Conservation (phyloP, 2,888 invertebrate genomes). For the Perizoma affinitatum region DNA sequence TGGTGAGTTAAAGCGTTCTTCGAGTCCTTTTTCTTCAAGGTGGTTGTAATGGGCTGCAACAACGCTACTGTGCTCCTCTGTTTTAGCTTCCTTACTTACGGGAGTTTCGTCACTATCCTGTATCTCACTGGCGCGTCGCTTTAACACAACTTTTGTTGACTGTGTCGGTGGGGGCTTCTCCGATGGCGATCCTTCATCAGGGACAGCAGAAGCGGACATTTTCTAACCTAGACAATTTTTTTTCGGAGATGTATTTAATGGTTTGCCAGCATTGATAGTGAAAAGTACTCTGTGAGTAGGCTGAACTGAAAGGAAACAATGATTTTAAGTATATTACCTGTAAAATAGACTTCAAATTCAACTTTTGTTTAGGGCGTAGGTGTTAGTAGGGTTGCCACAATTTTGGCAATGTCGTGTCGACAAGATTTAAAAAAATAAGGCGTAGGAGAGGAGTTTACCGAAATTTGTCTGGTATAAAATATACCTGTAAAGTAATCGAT, state of each 20-base stretch:
- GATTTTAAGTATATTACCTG: too few species aligned
- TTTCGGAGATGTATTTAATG: neutral
- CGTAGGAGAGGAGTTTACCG: too few species aligned
- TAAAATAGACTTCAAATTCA: too few species aligned
- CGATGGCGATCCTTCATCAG: constrained; percentile 26
- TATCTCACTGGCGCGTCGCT: constrained; percentile 20
- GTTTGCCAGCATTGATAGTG: neutral
- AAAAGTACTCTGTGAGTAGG: neutral
- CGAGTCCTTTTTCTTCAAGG: constrained; percentile 91
- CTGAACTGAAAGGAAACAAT: constrained; percentile 6
- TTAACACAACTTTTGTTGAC: constrained; percentile 10
- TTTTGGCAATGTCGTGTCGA: too few species aligned
- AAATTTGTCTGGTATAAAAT: too few species aligned
- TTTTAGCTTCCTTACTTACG: constrained; percentile 15
- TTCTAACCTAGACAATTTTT: constrained; percentile 13
- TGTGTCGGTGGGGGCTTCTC: constrained; percentile 21
- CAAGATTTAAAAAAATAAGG: too few species aligned
- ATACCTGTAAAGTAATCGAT: too few species aligned
- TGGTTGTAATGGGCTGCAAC: constrained; percentile 98
- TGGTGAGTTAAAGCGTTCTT: constrained; percentile 92
- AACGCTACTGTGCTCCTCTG: constrained; percentile 78
- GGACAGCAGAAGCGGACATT: constrained; percentile 34
- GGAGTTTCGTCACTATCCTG: constrained; percentile 30
- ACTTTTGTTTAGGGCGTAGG: too few species aligned
- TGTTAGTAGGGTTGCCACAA: too few species aligned